Percentiles rank a stretch among this genome's conserved stretches.
phyloP scores from a whole-genome alignment of 2,888 invertebrate genomes.

The Siphlonurus alternatus region DNA sequence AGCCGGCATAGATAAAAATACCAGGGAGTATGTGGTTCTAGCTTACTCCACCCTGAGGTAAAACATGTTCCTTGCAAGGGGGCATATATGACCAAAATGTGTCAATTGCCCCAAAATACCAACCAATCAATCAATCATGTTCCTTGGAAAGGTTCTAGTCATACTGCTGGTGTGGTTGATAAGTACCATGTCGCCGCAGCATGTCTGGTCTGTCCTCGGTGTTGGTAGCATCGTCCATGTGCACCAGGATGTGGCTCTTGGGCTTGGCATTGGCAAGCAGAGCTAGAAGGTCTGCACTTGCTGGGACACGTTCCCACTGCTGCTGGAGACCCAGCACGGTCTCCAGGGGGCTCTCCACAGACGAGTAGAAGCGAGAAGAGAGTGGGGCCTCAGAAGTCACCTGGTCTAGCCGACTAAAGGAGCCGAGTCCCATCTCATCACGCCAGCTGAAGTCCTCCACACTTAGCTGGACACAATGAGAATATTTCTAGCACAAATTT shows the following conservation, averaged over 20 bases:
- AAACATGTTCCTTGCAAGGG: too few relatives aligned
- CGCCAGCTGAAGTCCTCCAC: slow-evolving; percentile 39
- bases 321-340: slow-evolving; percentile 25
- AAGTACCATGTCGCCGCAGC: slow-evolving; percentile 40
- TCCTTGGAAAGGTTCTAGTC: too few relatives aligned
- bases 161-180: too few relatives aligned
- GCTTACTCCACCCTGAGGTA: too few relatives aligned
- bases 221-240: slow-evolving; percentile 16
- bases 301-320: background rate
- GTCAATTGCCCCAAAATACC: too few relatives aligned
- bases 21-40: too few relatives aligned
- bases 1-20: too few relatives aligned
- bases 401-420: slow-evolving; percentile 27
- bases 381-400: slow-evolving; percentile 22
- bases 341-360: slow-evolving; percentile 40
- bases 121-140: too few relatives aligned
- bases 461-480: slow-evolving; percentile 24
- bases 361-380: slow-evolving; percentile 37
- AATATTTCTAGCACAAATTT: too few relatives aligned
- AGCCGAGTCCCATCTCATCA: slow-evolving; percentile 24
- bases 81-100: too few relatives aligned
- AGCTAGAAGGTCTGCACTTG: background rate
- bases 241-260: background rate
- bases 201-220: slow-evolving; percentile 35
- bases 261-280: background rate